Evolutionary conservation across 2,888 invertebrate species (phyloP).

Genomic region (Elegia similella): DNA sequence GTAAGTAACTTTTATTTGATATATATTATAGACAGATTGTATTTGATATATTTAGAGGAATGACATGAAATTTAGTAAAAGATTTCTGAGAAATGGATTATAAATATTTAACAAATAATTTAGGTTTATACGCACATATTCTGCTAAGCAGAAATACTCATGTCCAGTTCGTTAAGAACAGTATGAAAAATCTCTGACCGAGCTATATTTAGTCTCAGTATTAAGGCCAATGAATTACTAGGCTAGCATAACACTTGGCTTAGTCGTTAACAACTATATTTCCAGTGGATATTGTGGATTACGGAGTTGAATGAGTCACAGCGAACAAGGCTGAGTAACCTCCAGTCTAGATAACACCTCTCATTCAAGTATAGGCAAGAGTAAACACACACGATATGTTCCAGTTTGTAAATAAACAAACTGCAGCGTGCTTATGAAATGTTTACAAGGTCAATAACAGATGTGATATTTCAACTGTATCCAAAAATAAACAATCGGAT

Average conservation of each 20-base stretch:
- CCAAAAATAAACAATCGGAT: background rate
- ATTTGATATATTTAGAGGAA: too few species aligned
- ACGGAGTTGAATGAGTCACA: constrained; percentile 56
- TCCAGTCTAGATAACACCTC: constrained; percentile 34
- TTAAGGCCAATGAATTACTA: constrained; percentile 18
- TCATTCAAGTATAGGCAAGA: background rate
- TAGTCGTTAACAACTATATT: constrained; percentile 27
- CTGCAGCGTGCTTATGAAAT: background rate
- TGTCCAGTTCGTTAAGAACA: too few species aligned
- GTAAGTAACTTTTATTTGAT: too few species aligned
- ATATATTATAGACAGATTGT: background rate
- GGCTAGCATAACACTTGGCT: constrained; percentile 18
- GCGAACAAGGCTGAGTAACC: constrained; percentile 43
- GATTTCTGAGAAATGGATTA: too few species aligned
- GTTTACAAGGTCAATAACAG: constrained; percentile 9
- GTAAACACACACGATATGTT: constrained; percentile 6
- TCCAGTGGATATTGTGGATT: constrained; percentile 57
- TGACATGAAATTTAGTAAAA: too few species aligned
- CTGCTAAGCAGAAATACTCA: too few species aligned
- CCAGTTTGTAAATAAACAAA: constrained; percentile 14
- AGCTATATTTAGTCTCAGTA: background rate
- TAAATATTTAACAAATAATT: too few species aligned
- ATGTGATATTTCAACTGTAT: background rate
- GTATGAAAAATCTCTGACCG: too few species aligned
- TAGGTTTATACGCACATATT: too few species aligned